Percentiles rank a stretch among this genome's conserved stretches.
These are phyloP conservation scores for Cyanoliseus patagonus DNA, from an alignment of 2,113 vertebrate genomes.

Conservation along the genomic window DNA sequence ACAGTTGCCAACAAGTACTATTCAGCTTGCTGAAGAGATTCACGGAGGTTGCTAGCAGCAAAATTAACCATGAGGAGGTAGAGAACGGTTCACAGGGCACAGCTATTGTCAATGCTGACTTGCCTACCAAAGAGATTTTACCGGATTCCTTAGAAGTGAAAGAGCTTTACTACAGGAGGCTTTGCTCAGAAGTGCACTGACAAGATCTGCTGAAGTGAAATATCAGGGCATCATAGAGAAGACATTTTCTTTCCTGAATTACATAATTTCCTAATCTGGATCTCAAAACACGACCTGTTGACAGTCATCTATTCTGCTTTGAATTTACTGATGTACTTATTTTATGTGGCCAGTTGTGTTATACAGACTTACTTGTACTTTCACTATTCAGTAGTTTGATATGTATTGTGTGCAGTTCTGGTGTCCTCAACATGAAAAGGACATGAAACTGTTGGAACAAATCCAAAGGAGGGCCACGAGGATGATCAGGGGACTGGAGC, in stretches of 20 bases:
- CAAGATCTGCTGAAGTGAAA: neutral
- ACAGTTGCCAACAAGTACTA: neutral
- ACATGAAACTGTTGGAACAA: no score
- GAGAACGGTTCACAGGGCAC: neutral
- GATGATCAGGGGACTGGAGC: no score
- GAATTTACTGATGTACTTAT: neutral
- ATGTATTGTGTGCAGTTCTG: neutral
- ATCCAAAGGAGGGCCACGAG: no score
- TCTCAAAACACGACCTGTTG: neutral
- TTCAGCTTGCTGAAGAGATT: neutral
- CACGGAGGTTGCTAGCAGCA: neutral
- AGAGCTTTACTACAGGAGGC: neutral
- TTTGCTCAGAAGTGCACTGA: neutral
- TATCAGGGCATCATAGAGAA: neutral
- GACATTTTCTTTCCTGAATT: neutral
- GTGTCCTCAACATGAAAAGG: no score
- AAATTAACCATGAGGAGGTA: neutral
- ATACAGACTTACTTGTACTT: neutral
- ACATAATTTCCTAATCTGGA: neutral
- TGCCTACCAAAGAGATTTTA: neutral
- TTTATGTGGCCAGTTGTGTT: no score
- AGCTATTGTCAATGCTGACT: neutral
- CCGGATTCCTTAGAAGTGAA: neutral
- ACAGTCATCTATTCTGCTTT: neutral
- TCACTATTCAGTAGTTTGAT: neutral